Evolutionary conservation across 2,888 invertebrate species (phyloP).

Genomic region (Drosophila borealis): DNA sequence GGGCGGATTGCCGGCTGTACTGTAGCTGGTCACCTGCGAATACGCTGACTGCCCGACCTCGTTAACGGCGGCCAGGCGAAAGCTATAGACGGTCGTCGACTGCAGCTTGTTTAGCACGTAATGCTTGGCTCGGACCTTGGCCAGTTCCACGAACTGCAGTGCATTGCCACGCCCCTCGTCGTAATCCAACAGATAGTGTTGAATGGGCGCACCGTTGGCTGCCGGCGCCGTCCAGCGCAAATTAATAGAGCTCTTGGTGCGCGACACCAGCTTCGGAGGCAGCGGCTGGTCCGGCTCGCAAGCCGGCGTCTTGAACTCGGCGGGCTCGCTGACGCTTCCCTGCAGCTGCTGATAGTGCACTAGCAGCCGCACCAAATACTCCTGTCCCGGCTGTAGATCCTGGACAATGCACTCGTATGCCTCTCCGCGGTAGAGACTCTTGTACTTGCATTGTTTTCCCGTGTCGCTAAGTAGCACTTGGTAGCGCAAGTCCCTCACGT

Average conservation of each 20-base stretch:
- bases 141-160: slow-evolving; percentile 89
- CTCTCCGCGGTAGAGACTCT: slow-evolving; percentile 92
- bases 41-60: slow-evolving; percentile 91
- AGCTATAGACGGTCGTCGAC: slow-evolving; percentile 92
- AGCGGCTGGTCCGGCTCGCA: slow-evolving; percentile 92
- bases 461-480: slow-evolving; percentile 93
- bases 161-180: slow-evolving; percentile 88
- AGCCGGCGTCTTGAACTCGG: slow-evolving; percentile 91
- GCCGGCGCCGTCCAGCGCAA: slow-evolving; percentile 90
- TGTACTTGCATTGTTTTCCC: slow-evolving; percentile 92
- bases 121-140: slow-evolving; percentile 90
- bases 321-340: slow-evolving; percentile 91
- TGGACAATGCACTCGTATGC: slow-evolving; percentile 92
- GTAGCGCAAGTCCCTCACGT: slow-evolving; percentile 87
- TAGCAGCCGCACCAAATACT: slow-evolving; percentile 93
- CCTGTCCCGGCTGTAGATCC: slow-evolving; percentile 94
- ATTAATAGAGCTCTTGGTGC: slow-evolving; percentile 90
- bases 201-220: slow-evolving; percentile 93
- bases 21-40: slow-evolving; percentile 89
- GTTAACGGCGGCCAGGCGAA: slow-evolving; percentile 93
- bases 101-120: slow-evolving; percentile 91
- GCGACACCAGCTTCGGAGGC: slow-evolving; percentile 90
- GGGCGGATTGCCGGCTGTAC: slow-evolving; percentile 93
- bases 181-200: slow-evolving; percentile 91
- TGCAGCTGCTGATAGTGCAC: slow-evolving; percentile 90